Base-by-base conservation (phyloP, 2,797 vertebrate genomes). In the Orestias chungarensis region DNA sequence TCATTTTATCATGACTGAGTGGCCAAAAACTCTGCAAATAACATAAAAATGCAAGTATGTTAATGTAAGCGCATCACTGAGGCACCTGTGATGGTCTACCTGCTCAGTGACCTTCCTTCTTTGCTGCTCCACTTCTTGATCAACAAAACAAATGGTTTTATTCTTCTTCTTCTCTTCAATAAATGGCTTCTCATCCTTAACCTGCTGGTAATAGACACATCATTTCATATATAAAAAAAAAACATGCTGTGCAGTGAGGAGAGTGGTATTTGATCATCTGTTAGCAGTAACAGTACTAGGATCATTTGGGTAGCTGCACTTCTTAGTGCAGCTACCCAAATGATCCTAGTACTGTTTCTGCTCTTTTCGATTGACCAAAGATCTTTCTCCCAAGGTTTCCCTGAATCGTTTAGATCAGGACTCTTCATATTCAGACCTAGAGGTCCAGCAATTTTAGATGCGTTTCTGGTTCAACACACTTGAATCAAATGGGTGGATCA, bases 21-120 rank as follows among this genome's bases (percentile, higher is more conserved):
- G n/a, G n/a, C n/a, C 8, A 49, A 49, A 47, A 47, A 47, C 18
- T 18, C 18, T 47, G 46, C 18, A 47, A 47, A 43, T 4, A 43
- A 43, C 14, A 43, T 12, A n/a, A 9, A 43, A 43, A 43, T 43
- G 42, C 11, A 43, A 43, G 38, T 4, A 40, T n/a, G n/a, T n/a
- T n/a, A n/a, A n/a, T n/a, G n/a, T n/a, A n/a, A n/a, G n/a, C n/a
- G n/a, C n/a, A n/a, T n/a, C n/a, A n/a, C n/a, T n/a, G 25, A 12
- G 15, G 38, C 35, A n/a, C 38, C 3, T 2, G 4, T 62, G 35
- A 38, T 15, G 23, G 23, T 64, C 5, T 64, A 95, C 95, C 94
- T 95, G 94, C 82, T 95, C 93, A 15, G 93, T 93, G 64, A 96
- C 92, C 85, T 92, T 81, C 67, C 86, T 94, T 73, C 92, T 94